Evolutionary conservation across 2,113 vertebrate genomes (phyloP).

Genomic region (Morone saxatilis): DNA sequence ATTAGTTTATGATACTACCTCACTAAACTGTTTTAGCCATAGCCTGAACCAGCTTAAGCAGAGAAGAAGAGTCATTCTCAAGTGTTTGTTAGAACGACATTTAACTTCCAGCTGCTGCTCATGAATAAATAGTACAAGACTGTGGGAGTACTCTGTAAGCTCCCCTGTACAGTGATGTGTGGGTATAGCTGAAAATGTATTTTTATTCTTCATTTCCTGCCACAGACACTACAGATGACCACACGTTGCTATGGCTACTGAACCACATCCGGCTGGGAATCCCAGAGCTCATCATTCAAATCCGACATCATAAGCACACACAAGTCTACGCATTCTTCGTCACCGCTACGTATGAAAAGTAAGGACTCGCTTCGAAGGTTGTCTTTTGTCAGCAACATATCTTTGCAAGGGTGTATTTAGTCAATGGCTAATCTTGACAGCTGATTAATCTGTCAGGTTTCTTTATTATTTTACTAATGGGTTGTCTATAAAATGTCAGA

Average conservation of each 20-base stretch:
- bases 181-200: conserved; percentile 48
- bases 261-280: conserved; percentile 97
- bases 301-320: conserved; percentile 95
- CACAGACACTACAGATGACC: conserved; percentile 95
- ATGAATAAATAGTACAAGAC: conserved; percentile 44
- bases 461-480: neutral
- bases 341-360: conserved; percentile 97
- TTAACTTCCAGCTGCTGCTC: conserved; percentile 59
- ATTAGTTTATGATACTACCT: neutral
- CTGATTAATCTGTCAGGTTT: neutral
- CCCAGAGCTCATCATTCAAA: conserved; percentile 97
- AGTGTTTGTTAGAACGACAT: conserved; percentile 50
- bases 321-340: conserved; percentile 95
- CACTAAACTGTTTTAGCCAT: neutral
- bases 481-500: neutral
- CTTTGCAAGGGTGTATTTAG: neutral
- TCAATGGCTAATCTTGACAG: neutral
- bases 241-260: conserved; percentile 96
- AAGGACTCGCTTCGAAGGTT: conserved; percentile 44
- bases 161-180: conserved; percentile 37
- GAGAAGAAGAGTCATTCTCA: conserved; percentile 1
- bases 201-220: conserved; percentile 59
- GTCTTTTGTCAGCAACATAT: neutral
- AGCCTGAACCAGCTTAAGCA: neutral
- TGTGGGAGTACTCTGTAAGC: conserved; percentile 42